A percentile compares a stretch with the other conserved stretches of the same genome.
Evolutionary conservation across 2,888 invertebrate species (phyloP).

Genomic region (Nematopogon swammerdamellus): DNA sequence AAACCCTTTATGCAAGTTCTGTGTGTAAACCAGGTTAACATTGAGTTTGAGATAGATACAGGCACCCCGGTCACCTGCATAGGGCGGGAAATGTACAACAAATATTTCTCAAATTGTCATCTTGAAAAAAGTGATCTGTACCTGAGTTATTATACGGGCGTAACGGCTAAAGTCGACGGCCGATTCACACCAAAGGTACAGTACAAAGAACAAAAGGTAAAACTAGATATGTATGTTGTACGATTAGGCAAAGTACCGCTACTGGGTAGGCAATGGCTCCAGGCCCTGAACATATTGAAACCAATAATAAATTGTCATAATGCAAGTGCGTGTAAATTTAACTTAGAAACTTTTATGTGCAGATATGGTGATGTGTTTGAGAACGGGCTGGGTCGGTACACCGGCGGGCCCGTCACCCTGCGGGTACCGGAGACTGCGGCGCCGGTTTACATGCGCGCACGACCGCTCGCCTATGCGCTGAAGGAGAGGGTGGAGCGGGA

Average conservation of each 20-base stretch:
- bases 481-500: too few relatives aligned
- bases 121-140: neutral
- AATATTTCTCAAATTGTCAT: neutral
- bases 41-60: neutral
- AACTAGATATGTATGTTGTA: neutral
- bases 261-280: neutral
- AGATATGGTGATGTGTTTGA: neutral
- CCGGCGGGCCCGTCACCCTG: slow-evolving; percentile 1
- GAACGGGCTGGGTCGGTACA: slow-evolving; percentile 2
- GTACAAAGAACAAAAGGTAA: neutral
- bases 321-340: neutral
- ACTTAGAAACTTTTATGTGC: neutral
- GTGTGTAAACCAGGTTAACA: neutral
- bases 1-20: neutral
- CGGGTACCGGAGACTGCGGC: too few relatives aligned
- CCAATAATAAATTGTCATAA: neutral
- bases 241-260: neutral
- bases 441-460: too few relatives aligned
- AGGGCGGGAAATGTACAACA: neutral
- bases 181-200: neutral
- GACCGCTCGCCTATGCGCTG: too few relatives aligned
- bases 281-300: neutral
- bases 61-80: neutral
- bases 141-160: neutral
- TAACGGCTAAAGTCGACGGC: neutral